These are phyloP conservation scores for Apamea sordens DNA, from an alignment of 2,888 invertebrate genomes.

Conservation along the genomic window DNA sequence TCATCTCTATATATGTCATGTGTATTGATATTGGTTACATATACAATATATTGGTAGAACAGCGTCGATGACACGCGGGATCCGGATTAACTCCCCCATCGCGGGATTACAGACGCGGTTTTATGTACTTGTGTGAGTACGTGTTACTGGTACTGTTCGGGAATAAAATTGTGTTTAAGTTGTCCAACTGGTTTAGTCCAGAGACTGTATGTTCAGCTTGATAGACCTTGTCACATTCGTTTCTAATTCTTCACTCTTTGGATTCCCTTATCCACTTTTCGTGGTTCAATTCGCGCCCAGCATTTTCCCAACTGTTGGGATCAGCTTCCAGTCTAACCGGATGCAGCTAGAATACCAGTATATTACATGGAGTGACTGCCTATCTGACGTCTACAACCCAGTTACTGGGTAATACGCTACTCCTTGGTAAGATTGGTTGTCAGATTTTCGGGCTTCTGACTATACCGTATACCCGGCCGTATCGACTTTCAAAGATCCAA, in stretches of 20 bases:
- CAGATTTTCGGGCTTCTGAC: too few species aligned
- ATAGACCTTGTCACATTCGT: background rate
- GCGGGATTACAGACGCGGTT: constrained; percentile 59
- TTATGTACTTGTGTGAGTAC: constrained; percentile 20
- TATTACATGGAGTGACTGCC: too few species aligned
- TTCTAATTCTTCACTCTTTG: background rate
- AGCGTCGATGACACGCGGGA: constrained; percentile 60
- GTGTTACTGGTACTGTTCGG: constrained; percentile 6
- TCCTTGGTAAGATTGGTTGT: too few species aligned
- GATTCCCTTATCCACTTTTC: background rate
- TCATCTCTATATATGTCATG: constrained; percentile 1
- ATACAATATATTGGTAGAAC: constrained; percentile 36
- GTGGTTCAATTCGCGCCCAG: background rate
- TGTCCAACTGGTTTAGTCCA: background rate
- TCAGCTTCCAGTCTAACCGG: too few species aligned
- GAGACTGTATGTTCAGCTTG: background rate
- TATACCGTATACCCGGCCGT: too few species aligned
- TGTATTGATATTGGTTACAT: constrained; percentile 26
- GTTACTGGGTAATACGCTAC: too few species aligned
- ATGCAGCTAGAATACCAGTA: too few species aligned
- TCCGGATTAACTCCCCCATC: constrained; percentile 63
- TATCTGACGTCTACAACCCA: too few species aligned
- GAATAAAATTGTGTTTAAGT: background rate
- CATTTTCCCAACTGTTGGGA: too few species aligned
- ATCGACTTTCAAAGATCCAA: too few species aligned